Conservation (phyloP, 2,797 vertebrate genomes). For the Meriones psammophilus region DNA sequence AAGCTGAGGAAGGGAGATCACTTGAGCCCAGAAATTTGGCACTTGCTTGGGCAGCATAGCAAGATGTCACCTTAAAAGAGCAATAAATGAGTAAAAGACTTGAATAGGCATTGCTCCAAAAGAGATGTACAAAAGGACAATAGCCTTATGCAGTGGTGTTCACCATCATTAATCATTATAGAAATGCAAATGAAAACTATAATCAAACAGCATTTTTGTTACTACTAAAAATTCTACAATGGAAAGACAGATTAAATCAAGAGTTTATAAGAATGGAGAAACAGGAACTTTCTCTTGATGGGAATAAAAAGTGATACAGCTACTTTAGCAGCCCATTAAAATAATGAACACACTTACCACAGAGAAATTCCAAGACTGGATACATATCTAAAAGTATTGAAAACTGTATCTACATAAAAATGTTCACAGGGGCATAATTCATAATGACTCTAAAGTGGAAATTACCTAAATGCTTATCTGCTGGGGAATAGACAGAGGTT, state of each 20-base stretch:
- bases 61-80: background rate
- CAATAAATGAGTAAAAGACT: background rate
- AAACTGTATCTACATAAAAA: slow-evolving; percentile 4
- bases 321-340: background rate
- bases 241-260: slow-evolving; percentile 15
- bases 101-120: background rate
- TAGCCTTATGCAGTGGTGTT: background rate
- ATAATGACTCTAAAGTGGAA: slow-evolving; percentile 7
- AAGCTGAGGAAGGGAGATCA: background rate
- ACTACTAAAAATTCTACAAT: background rate
- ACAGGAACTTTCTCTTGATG: background rate
- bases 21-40: background rate
- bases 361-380: background rate
- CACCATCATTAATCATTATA: background rate
- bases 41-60: background rate
- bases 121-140: background rate
- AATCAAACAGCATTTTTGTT: background rate
- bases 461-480: background rate
- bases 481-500: background rate
- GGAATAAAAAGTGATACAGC: background rate
- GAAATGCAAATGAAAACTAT: slow-evolving; percentile 8
- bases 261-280: background rate
- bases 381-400: background rate
- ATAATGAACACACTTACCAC: background rate
- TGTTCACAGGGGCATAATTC: slow-evolving; percentile 12